These are phyloP conservation scores for Leucoma salicis DNA, from an alignment of 2,888 invertebrate species.

Conservation along the genomic window DNA sequence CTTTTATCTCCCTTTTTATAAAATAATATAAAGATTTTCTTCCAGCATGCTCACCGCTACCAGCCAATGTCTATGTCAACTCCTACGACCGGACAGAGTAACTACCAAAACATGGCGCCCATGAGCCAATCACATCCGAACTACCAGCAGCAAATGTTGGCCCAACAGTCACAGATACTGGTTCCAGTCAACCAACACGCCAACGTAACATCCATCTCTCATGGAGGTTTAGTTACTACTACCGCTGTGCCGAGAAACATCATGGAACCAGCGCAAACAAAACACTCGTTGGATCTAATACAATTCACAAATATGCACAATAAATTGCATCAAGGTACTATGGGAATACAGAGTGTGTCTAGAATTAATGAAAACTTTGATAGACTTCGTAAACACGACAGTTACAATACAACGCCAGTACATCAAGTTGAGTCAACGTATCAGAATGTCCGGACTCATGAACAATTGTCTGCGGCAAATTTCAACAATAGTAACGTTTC, in stretches of 20 bases:
- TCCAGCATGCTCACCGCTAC: conserved; percentile 64
- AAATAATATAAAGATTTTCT: conserved; percentile 7
- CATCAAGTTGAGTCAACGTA: conserved; percentile 61
- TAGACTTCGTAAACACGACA: conserved; percentile 55
- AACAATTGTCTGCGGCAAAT: conserved; percentile 53
- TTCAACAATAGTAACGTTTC: conserved; percentile 72
- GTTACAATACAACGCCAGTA: conserved; percentile 52
- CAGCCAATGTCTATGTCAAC: conserved; percentile 73
- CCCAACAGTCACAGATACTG: conserved; percentile 36
- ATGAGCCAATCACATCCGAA: conserved; percentile 72
- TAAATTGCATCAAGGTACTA: conserved; percentile 42
- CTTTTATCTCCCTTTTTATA: too few relatives aligned
- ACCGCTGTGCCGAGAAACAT: conserved; percentile 53
- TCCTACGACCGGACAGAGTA: conserved; percentile 50
- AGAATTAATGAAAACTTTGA: conserved; percentile 59
- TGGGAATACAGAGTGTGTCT: conserved; percentile 57
- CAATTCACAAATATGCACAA: conserved; percentile 59
- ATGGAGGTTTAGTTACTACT: conserved; percentile 44
- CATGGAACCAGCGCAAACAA: conserved; percentile 55
- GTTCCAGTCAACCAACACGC: conserved; percentile 38
- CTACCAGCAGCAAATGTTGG: conserved; percentile 39
- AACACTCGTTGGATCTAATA: conserved; percentile 64
- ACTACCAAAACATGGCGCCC: conserved; percentile 61
- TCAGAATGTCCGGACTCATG: conserved; percentile 59
- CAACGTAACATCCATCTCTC: conserved; percentile 39